A percentile compares a stretch with the other conserved stretches of the same genome.
phyloP scores from a whole-genome alignment of 2,113 vertebrate species.

The Pluvialis apricaria region DNA sequence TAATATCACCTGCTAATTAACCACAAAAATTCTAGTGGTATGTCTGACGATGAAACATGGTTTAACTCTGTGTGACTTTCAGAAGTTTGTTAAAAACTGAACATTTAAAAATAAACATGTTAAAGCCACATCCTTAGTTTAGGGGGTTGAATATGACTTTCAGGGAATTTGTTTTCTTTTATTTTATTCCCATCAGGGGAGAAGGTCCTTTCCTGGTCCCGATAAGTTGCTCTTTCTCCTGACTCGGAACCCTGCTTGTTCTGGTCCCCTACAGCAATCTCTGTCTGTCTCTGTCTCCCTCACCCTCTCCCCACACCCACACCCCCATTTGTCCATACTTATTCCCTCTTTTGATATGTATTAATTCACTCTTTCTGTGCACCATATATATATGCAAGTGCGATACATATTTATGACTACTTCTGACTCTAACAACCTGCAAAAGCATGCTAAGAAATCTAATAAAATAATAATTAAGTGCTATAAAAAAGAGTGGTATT shows the following conservation, averaged over 20 bases:
- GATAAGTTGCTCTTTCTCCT: neutral
- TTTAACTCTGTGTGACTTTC: neutral
- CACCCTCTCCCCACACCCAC: neutral
- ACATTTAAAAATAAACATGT: conserved; percentile 18
- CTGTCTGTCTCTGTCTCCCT: neutral
- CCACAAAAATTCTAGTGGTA: neutral
- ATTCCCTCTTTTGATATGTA: neutral
- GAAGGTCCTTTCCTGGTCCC: neutral
- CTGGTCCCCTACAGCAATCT: neutral
- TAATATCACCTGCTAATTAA: conserved; percentile 15
- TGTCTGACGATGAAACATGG: neutral
- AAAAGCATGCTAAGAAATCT: neutral
- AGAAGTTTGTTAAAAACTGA: neutral
- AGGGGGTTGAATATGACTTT: neutral
- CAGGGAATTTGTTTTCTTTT: neutral
- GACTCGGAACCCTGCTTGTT: neutral
- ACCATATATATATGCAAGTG: neutral
- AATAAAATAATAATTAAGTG: neutral
- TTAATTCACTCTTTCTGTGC: neutral
- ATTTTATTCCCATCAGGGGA: neutral
- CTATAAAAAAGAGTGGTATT: neutral
- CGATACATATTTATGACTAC: neutral
- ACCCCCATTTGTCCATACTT: neutral
- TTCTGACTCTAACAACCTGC: neutral
- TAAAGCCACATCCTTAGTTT: neutral